A percentile compares a stretch with the other conserved stretches of the same genome.
Evolutionary conservation across 2,113 vertebrate species (phyloP).

Genomic region (Beaufortia kweichowensis): DNA sequence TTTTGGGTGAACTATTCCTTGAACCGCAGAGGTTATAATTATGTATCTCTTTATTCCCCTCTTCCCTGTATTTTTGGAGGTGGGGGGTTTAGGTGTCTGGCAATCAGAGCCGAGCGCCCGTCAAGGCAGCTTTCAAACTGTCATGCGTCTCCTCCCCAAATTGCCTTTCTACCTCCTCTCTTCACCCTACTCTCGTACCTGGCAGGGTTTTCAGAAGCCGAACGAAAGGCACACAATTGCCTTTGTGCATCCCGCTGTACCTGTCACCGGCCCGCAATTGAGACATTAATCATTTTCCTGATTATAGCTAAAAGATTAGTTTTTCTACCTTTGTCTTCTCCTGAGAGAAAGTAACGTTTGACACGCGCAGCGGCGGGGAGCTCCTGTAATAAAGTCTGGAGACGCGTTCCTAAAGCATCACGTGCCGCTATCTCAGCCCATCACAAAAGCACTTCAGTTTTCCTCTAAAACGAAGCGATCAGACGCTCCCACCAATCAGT

Average conservation of each 20-base stretch:
- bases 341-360: not conserved
- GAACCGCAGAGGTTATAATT: constrained; percentile 66
- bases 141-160: constrained; percentile 70
- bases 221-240: constrained; percentile 64
- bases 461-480: constrained; percentile 54
- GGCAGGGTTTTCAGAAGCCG: constrained; percentile 60
- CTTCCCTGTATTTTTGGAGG: constrained; percentile 33
- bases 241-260: constrained; percentile 71
- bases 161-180: constrained; percentile 62
- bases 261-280: constrained; percentile 68
- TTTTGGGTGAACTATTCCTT: constrained; percentile 11
- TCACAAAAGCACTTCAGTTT: constrained; percentile 51
- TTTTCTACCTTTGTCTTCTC: constrained; percentile 37
- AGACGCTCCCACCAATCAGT: constrained; percentile 49
- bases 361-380: constrained; percentile 30
- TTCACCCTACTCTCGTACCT: constrained; percentile 59
- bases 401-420: constrained; percentile 34
- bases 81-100: constrained; percentile 52
- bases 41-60: constrained; percentile 58
- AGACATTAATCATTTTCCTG: constrained; percentile 72
- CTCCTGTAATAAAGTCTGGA: constrained; percentile 38
- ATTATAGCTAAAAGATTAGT: constrained; percentile 60
- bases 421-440: constrained; percentile 54
- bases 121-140: constrained; percentile 71
- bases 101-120: constrained; percentile 66